A percentile compares a stretch with the other conserved stretches of the same genome.
Evolutionary conservation across 2,888 invertebrate species (phyloP).

Genomic region (Tupiocoris notatus): DNA sequence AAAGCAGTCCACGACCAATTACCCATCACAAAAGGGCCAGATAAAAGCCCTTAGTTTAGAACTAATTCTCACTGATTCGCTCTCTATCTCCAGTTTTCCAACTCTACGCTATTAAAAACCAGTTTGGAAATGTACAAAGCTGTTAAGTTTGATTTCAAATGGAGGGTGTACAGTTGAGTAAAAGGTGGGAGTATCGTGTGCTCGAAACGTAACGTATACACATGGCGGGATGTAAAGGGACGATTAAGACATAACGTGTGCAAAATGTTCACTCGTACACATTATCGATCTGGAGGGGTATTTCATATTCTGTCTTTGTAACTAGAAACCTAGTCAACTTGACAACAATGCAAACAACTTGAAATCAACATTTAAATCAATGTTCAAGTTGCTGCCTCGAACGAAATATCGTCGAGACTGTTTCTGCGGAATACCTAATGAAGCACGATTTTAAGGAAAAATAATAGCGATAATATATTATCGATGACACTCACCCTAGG

Average conservation of each 20-base stretch:
- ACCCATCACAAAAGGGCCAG: constrained; percentile 12
- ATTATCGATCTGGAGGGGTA: constrained; percentile 20
- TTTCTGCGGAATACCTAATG: too few species aligned
- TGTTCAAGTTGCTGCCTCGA: too few species aligned
- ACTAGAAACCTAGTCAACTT: too few species aligned
- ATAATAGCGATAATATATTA: too few species aligned
- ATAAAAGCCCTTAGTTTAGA: constrained; percentile 17
- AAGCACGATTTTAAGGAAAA: too few species aligned
- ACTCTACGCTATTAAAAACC: constrained; percentile 24
- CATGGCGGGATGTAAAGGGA: constrained; percentile 18
- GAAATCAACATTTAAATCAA: too few species aligned
- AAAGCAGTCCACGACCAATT: constrained; percentile 24
- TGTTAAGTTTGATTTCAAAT: constrained; percentile 31
- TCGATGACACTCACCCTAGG: constrained; percentile 73
- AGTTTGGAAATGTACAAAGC: constrained; percentile 20
- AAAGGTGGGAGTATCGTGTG: constrained; percentile 19
- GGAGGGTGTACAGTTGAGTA: too few species aligned
- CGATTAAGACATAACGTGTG: constrained; percentile 18
- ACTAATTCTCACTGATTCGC: neutral
- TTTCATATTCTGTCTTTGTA: too few species aligned
- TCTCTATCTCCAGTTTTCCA: neutral
- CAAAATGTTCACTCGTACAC: constrained; percentile 18
- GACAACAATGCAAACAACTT: too few species aligned
- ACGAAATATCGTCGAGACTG: too few species aligned
- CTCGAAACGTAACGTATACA: constrained; percentile 20